Evolutionary conservation across 2,888 invertebrate genomes (phyloP), one percentile per base, ranked within the genome.

Genomic region (Limnephilus rhombicus): DNA sequence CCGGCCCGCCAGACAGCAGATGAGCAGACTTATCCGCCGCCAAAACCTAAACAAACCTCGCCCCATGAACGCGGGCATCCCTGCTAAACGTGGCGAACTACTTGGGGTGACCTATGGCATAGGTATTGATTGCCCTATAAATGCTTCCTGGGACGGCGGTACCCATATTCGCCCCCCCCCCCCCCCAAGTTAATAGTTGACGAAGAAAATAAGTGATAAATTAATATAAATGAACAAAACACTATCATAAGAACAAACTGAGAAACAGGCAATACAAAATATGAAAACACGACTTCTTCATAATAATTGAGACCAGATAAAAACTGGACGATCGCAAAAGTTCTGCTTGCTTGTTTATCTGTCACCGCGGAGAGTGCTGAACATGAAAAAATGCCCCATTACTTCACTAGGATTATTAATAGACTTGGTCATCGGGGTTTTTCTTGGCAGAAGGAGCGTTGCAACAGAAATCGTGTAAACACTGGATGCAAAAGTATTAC

Each of bases 381-480:
- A 88, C 88, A 88, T 88, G 80, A 80, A 88, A 88, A 88, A 88
- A 88, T 88, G 88, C 34, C 68, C 80, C 88, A 53, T 88, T 88
- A 88, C 88, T 88, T 80, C 88, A 88, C n/a, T 41, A 9, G n/a
- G 37, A 88, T 29, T 88, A 88, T 88, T 80, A 88, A 88, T 88
- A 87, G 68, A 92, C 82, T 90, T 90, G 89, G 91, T 92, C 91
- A 92, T 29, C 68, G 91, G 80, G 68, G 53, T 85, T 90, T 92
- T 92, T 85, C 80, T 92, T 89, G 91, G 91, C 91, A 90, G 37
- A 13, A 85, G 80, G 80, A 80, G 45, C n/a, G 41, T 37, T 88
- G 82, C 88, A 53, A 29, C 24, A 37, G 53, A 68, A 68, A 24
- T 68, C 7, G 53, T 68, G 24, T 68, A 68, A 68, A 68, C 53